Evolutionary conservation across 1,140 invertebrate genomes (phyloP), one percentile per base, ranked within the genome.

Genomic region (Epicauta chinensis): DNA sequence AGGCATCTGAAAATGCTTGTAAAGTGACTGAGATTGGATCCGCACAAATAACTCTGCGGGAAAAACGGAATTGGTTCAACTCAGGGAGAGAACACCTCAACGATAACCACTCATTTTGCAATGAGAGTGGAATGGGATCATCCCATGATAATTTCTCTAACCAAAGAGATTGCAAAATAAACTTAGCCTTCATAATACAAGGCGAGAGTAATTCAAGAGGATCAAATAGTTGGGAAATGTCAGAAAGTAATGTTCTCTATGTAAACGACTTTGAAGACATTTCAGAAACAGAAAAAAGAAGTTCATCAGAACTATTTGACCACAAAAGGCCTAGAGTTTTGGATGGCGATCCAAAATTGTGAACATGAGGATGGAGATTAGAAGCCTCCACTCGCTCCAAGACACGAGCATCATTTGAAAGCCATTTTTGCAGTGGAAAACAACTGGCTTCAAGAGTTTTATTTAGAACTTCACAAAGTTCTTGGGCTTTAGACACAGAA

Each of bases 81-180:
- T n/a, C n/a, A n/a, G n/a, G n/a, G n/a, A n/a, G n/a, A n/a, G n/a
- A n/a, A n/a, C n/a, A n/a, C n/a, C n/a, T n/a, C n/a, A n/a, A n/a
- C n/a, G n/a, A n/a, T n/a, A n/a, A n/a, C n/a, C n/a, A n/a, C n/a
- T n/a, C n/a, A n/a, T n/a, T n/a, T n/a, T n/a, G n/a, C n/a, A n/a
- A n/a, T n/a, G n/a, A n/a, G n/a, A n/a, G n/a, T n/a, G n/a, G n/a
- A n/a, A n/a, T n/a, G n/a, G 56, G 36, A 62, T 67, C 63, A 53
- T 75, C 73, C 71, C 73, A 76, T 29, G 60, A 62, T 11, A 70
- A 2, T 9, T 63, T 56, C 23, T 38, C 16, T 44, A 51, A 11
- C 71, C 72, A 73, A 4, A 75, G 30, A 42, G 64, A 45, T 63
- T 76, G 73, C 7, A 75, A 42, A 5, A 74, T 53, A 1, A 70